A percentile compares a stretch with the other conserved stretches of the same genome.
Conservation (phyloP, 2,888 invertebrate species). For the Drosophila picticornis region DNA sequence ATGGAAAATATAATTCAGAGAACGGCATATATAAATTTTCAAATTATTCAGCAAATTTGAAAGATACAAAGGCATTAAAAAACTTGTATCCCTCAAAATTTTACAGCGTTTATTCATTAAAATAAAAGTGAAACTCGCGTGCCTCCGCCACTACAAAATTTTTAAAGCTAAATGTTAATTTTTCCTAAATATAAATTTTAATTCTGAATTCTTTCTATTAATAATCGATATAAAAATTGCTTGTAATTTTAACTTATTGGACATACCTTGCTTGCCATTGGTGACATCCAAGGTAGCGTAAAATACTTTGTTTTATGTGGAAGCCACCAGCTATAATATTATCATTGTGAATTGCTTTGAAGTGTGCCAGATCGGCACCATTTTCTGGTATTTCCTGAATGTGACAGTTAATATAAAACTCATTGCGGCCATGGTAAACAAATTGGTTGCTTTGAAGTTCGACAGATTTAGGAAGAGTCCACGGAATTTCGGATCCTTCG, state of each 20-base stretch:
- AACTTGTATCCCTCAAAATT: not conserved
- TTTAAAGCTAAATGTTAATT: not conserved
- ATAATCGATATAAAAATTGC: not conserved
- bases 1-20: not conserved
- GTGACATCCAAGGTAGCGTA: slow-evolving; percentile 86
- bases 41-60: not conserved
- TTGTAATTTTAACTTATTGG: not conserved
- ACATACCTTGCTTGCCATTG: slow-evolving; percentile 86
- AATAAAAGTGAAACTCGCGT: too few species aligned
- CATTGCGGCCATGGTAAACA: slow-evolving; percentile 91
- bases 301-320: slow-evolving; percentile 77
- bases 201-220: not conserved
- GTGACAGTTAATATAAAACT: slow-evolving; percentile 91
- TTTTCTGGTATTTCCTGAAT: slow-evolving; percentile 95
- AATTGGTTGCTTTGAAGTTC: slow-evolving; percentile 87
- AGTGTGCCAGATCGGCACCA: slow-evolving; percentile 93
- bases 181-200: not conserved
- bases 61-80: not conserved
- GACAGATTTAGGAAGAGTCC: slow-evolving; percentile 88
- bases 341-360: slow-evolving; percentile 91
- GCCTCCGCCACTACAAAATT: not conserved
- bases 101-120: too few species aligned
- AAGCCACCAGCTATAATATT: slow-evolving; percentile 86
- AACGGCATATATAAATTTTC: not conserved
- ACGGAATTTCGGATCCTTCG: slow-evolving; percentile 89